These are phyloP conservation scores for Psittacus erithacus DNA, from an alignment of 2,113 vertebrate species.

Conservation along the genomic window DNA sequence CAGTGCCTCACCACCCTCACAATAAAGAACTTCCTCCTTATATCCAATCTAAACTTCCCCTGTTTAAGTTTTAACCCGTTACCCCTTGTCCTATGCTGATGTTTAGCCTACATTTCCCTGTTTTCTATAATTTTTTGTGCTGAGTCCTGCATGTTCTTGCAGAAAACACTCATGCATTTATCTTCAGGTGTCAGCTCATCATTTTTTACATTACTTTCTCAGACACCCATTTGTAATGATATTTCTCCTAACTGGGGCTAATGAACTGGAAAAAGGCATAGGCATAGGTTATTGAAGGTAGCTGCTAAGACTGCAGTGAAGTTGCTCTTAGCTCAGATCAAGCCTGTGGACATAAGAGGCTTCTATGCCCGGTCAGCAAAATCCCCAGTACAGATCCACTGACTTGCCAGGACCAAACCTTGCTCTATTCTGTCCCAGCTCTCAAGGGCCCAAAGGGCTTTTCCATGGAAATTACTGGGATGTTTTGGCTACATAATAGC, in stretches of 20 bases:
- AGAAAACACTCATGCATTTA: background rate
- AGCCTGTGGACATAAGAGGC: background rate
- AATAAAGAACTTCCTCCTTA: too few species aligned
- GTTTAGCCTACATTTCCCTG: background rate
- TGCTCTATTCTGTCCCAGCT: background rate
- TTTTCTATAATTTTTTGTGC: background rate
- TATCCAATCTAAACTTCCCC: too few species aligned
- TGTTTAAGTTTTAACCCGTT: too few species aligned
- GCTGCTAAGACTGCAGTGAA: background rate
- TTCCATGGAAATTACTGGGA: background rate
- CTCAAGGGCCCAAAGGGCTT: background rate
- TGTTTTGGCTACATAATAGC: background rate
- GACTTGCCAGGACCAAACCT: background rate
- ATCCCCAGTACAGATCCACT: background rate
- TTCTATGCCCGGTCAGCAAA: background rate
- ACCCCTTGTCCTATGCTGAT: background rate
- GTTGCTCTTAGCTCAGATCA: background rate
- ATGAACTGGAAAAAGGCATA: background rate
- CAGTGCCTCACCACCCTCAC: too few species aligned
- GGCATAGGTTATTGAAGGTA: background rate
- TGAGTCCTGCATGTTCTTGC: background rate
- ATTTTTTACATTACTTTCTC: background rate
- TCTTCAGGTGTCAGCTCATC: background rate
- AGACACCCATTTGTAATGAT: background rate
- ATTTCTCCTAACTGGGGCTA: background rate